phyloP scores from a whole-genome alignment of 2,888 invertebrate genomes.

The Poecilobothrus nobilitatus region DNA sequence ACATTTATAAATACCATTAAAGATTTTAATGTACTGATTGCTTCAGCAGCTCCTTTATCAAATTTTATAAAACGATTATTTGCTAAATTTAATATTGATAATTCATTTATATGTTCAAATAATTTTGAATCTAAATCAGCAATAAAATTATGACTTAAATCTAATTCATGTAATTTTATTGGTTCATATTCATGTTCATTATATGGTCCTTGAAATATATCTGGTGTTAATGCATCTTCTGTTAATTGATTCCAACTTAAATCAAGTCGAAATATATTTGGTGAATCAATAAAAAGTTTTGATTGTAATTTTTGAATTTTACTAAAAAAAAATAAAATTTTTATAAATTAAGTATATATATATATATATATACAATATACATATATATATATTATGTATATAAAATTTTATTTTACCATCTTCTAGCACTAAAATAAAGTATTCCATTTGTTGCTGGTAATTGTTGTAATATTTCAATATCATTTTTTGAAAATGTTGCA shows the following conservation, averaged over 20 bases:
- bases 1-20: constrained; percentile 49
- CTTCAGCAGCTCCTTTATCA: constrained; percentile 52
- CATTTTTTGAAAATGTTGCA: constrained; percentile 38
- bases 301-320: constrained; percentile 29
- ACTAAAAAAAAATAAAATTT: background rate
- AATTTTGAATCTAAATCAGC: constrained; percentile 53
- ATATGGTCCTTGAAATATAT: constrained; percentile 60
- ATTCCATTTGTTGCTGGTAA: constrained; percentile 38
- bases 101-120: constrained; percentile 56
- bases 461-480: constrained; percentile 36
- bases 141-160: constrained; percentile 56
- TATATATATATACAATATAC: no score
- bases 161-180: constrained; percentile 52
- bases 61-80: constrained; percentile 54
- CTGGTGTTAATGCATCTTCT: constrained; percentile 52
- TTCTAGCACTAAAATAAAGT: constrained; percentile 37
- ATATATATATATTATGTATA: no score
- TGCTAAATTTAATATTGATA: constrained; percentile 53
- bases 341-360: no score
- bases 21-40: constrained; percentile 48
- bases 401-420: constrained; percentile 31
- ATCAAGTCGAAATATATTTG: constrained; percentile 38
- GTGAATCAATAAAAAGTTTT: constrained; percentile 39
- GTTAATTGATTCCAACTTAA: constrained; percentile 38
- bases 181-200: constrained; percentile 49